These are phyloP conservation scores for Zoanthus solanderi DNA, from an alignment of 92 coral and sea anemone genomes.

Conservation along the genomic window DNA sequence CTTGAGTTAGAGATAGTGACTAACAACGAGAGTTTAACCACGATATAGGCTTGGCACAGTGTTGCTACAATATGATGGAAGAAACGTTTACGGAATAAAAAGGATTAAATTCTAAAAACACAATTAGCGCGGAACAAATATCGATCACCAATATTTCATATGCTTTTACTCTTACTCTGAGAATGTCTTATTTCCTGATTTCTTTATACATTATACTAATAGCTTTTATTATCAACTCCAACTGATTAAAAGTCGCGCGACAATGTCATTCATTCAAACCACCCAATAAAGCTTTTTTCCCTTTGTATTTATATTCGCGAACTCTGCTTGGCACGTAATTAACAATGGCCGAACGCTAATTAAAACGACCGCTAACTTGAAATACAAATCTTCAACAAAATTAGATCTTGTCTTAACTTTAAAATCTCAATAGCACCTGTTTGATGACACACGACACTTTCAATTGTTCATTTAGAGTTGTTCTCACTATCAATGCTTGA, in stretches of 20 bases:
- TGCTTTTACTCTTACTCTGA: not conserved
- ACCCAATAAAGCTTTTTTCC: too few relatives aligned
- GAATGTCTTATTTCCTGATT: too few relatives aligned
- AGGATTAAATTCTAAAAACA: not conserved
- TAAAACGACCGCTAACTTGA: constrained; percentile 6
- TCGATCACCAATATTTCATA: not conserved
- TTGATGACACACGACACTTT: not conserved
- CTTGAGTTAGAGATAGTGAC: not conserved
- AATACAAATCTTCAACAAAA: constrained; percentile 3
- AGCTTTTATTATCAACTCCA: not conserved
- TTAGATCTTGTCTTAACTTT: not conserved
- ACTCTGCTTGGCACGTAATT: constrained; percentile 3
- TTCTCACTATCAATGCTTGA: not conserved
- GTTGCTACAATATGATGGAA: not conserved
- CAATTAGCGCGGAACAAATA: not conserved
- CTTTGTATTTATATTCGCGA: not conserved
- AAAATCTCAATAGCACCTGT: not conserved
- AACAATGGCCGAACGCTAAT: constrained; percentile 17
- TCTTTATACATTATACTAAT: not conserved
- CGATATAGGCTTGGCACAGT: constrained; percentile 1
- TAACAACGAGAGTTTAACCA: not conserved
- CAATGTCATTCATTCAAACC: not conserved
- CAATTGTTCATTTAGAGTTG: not conserved
- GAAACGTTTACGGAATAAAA: not conserved
- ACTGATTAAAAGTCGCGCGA: not conserved